Conservation (phyloP, 2,888 invertebrate genomes). For the Sthenelais limicola region DNA sequence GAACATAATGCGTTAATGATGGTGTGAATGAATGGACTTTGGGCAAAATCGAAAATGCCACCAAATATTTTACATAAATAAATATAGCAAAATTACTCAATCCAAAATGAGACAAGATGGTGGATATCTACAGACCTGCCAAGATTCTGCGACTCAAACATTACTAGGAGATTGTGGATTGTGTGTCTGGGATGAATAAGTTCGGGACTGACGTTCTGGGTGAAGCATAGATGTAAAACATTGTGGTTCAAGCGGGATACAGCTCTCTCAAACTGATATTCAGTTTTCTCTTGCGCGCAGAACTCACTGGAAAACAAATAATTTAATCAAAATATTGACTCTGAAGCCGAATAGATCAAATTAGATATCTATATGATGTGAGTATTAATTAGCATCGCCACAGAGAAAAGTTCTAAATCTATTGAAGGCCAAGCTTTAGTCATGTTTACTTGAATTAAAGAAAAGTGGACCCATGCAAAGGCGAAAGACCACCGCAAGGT, state of each 20-base stretch:
- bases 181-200: conserved; percentile 80
- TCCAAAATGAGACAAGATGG: neutral
- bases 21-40: neutral
- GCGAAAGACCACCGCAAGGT: too few relatives aligned
- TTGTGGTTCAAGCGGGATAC: conserved; percentile 86
- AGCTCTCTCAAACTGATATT: conserved; percentile 82
- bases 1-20: neutral
- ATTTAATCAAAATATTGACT: too few relatives aligned
- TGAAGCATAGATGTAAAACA: conserved; percentile 83
- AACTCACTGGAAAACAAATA: conserved; percentile 86
- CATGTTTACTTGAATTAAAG: too few relatives aligned
- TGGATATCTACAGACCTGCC: conserved; percentile 78
- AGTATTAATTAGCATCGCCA: too few relatives aligned
- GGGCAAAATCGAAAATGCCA: neutral
- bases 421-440: too few relatives aligned
- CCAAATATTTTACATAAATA: neutral
- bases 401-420: too few relatives aligned
- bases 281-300: conserved; percentile 81
- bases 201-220: conserved; percentile 81
- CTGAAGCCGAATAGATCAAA: too few relatives aligned
- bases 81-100: neutral
- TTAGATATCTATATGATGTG: too few relatives aligned
- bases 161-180: conserved; percentile 81
- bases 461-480: too few relatives aligned
- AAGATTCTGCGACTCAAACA: conserved; percentile 81